Evolutionary conservation across 2,113 vertebrate species (phyloP), one percentile per base, ranked within the genome.

Genomic region (Istiophorus platypterus): DNA sequence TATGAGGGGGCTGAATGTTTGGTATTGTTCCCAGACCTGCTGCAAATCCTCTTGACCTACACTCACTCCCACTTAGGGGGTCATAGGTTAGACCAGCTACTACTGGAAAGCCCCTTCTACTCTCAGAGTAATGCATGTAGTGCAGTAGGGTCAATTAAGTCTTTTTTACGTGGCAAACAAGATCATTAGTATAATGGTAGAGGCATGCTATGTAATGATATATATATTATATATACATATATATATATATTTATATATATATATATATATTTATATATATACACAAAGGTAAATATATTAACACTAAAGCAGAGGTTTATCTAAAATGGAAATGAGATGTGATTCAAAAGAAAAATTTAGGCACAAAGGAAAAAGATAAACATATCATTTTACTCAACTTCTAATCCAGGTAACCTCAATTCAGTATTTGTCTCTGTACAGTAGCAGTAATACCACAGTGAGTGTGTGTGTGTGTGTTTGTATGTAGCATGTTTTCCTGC

Each of bases 11-110:
- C 49, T 64, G 51, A 74, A 18, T 63, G 80, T 77, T 75, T 87
- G 63, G 73, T 85, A 57, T 92, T 90, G 81, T 90, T 85, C 37
- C 1, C 62, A 89, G 77, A 91, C 91, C 90, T 85, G 81, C 81
- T 67, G 79, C 63, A 45, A 85, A 93, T 82, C 88, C 80, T 83
- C 84, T 72, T 93, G 92, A 95, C 94, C 94, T 92, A 91, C 91
- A 94, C 91, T 90, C 93, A 94, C 86, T 87, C 94, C 91, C 95
- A 91, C 91, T 94, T 94, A 93, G 71, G 61, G 76, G 88, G 85
- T 94, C 88, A 88, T 31, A 92, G 92, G 92, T 90, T 72, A 92
- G 68, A 90, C 74, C 78, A 51, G 81, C 83, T 87, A 61, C 84
- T 72, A 88, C 88, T 85, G 63, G 86, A 66, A 78, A 73, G 72